These are phyloP conservation scores for Ophion costatus DNA, from an alignment of 2,888 invertebrate genomes.

Conservation along the genomic window DNA sequence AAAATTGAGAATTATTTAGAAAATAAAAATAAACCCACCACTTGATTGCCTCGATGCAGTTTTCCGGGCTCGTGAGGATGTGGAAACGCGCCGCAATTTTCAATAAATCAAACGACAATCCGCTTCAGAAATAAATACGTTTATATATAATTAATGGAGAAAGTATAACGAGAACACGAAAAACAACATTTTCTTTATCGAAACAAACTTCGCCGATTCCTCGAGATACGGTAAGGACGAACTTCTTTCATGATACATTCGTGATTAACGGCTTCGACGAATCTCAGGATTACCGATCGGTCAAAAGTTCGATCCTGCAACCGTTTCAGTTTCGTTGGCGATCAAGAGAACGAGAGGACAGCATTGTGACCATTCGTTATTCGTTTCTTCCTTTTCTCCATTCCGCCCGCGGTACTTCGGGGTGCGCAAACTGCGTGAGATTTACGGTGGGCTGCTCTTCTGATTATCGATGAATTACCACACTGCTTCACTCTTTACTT, in stretches of 20 bases:
- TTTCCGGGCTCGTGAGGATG: background rate
- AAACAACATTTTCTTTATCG: background rate
- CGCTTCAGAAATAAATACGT: conserved; percentile 35
- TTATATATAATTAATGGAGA: conserved; percentile 22
- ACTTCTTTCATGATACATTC: background rate
- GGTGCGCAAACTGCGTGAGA: background rate
- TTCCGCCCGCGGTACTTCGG: background rate
- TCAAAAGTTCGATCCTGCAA: conserved; percentile 7
- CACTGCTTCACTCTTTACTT: conserved; percentile 31
- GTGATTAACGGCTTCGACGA: background rate
- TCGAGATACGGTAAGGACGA: background rate
- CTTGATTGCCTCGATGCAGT: background rate
- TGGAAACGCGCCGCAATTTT: too few relatives aligned
- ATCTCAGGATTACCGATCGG: background rate
- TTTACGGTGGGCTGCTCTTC: background rate
- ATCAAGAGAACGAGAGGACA: conserved; percentile 6
- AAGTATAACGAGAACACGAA: conserved; percentile 4
- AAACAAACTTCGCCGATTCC: background rate
- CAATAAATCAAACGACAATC: conserved; percentile 9
- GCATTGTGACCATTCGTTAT: background rate
- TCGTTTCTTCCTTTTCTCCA: background rate
- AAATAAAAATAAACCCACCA: too few relatives aligned
- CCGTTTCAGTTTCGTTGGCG: background rate
- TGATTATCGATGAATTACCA: conserved; percentile 18
- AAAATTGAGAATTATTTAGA: too few relatives aligned